phyloP scores from a whole-genome alignment of 2,113 vertebrate species.

The Lipotes vexillifer region DNA sequence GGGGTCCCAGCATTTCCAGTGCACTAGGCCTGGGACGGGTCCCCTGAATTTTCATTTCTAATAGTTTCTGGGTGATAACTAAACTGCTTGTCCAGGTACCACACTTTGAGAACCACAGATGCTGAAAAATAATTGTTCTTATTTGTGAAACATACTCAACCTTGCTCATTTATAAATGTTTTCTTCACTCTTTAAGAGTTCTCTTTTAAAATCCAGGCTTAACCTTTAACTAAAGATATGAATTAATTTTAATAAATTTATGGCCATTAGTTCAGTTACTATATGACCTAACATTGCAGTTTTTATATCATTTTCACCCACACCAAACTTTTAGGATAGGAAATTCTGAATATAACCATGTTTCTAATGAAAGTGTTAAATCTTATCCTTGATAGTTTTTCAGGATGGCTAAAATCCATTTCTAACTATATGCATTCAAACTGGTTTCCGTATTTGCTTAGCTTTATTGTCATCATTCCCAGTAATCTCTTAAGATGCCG shows the following conservation, averaged over 20 bases:
- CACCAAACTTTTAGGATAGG: neutral
- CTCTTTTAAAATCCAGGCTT: neutral
- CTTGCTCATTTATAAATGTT: neutral
- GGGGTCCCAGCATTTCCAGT: neutral
- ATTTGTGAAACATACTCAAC: neutral
- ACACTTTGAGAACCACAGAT: neutral
- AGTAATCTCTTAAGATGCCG: neutral
- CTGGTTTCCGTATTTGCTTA: constrained; percentile 26
- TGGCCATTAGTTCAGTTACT: neutral
- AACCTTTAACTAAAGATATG: neutral
- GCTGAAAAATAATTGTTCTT: neutral
- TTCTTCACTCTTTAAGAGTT: neutral
- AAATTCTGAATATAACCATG: neutral
- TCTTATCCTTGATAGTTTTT: constrained; percentile 38
- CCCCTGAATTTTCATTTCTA: neutral
- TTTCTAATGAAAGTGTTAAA: constrained; percentile 24
- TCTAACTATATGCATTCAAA: neutral
- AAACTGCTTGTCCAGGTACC: neutral
- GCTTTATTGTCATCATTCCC: neutral
- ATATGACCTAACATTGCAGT: neutral
- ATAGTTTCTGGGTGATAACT: neutral
- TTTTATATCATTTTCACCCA: neutral
- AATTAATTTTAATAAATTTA: constrained; percentile 2
- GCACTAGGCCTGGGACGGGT: neutral
- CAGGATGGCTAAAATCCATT: neutral